Base-by-base conservation (phyloP, 2,113 vertebrate genomes). In the Brachypteracias leptosomus region DNA sequence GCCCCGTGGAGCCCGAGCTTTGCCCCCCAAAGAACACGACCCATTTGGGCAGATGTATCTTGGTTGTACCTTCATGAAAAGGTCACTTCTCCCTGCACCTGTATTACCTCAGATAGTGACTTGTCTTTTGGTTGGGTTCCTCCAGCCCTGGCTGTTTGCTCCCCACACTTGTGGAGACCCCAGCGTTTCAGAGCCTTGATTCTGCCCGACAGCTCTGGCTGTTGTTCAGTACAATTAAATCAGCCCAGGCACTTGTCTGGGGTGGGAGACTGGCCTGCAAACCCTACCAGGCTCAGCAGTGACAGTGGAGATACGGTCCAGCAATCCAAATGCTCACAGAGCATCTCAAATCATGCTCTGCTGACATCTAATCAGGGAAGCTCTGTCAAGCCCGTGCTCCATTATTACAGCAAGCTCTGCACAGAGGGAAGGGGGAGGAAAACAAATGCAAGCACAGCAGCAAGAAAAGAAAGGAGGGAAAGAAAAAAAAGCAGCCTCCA, bases 301-400 rank as follows among this genome's bases (percentile, higher is more conserved):
- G 75, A 79, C 88, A n/a, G 6, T 4, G 25, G 82, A 49, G 82
- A 86, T 11, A 42, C 1, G 3, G 67, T 63, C 46, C 75, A 85
- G 85, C 13, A 29, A 81, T 10, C 31, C 6, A 2, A 54, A 35
- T 1, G 38, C 62, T 49, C 36, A 6, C 20, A 11, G 72, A 71
- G 61, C 75, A 86, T 38, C 88, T 90, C 92, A 57, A 77, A 72
- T 84, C 95, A 90, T 31, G 21, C 4, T 0, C 42, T 88, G 18
- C 88, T 88, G 93, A 63, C 90, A 95, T 71, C 88, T 93, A 28
- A 94, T 71, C 93, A 92, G 82, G 82, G 81, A 29, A 88, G 81
- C 82, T 81, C 85, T 77, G 85, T 47, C 76, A 80, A 81, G 35
- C 67, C 55, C 25, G 2, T 67, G 88, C 72, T 90, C 79, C 28